Conservation (phyloP, 2,888 invertebrate genomes). For the Oasisia sp. region DNA sequence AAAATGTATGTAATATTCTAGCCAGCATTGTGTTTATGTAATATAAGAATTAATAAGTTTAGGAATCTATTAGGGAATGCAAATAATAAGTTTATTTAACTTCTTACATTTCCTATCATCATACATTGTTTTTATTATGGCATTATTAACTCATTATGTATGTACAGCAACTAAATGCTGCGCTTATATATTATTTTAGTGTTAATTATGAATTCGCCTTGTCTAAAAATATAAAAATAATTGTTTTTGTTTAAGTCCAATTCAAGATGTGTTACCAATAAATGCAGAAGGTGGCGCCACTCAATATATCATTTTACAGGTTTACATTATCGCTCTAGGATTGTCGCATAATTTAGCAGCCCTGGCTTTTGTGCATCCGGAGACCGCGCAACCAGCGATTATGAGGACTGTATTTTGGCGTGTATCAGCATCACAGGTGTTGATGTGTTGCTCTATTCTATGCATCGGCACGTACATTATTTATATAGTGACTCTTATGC, state of each 20-base stretch:
- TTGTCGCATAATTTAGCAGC: background rate
- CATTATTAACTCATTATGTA: too few species aligned
- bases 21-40: too few species aligned
- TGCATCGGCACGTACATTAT: background rate
- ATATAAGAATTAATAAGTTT: too few species aligned
- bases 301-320: background rate
- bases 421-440: conserved; percentile 13
- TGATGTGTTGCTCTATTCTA: background rate
- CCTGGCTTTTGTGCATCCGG: background rate
- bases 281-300: background rate
- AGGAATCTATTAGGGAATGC: too few species aligned
- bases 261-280: background rate
- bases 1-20: too few species aligned
- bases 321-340: background rate
- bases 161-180: too few species aligned
- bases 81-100: too few species aligned
- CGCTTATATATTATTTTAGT: too few species aligned
- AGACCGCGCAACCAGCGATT: background rate
- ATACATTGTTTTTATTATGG: too few species aligned
- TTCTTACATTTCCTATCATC: too few species aligned
- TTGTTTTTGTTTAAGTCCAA: background rate
- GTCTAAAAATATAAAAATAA: too few species aligned
- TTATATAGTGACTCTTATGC: conserved; percentile 1
- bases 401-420: conserved; percentile 17
- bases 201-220: too few species aligned